Base-by-base conservation (phyloP, 53 echinoderm and acorn worm species). In the Holothuria leucospilota region DNA sequence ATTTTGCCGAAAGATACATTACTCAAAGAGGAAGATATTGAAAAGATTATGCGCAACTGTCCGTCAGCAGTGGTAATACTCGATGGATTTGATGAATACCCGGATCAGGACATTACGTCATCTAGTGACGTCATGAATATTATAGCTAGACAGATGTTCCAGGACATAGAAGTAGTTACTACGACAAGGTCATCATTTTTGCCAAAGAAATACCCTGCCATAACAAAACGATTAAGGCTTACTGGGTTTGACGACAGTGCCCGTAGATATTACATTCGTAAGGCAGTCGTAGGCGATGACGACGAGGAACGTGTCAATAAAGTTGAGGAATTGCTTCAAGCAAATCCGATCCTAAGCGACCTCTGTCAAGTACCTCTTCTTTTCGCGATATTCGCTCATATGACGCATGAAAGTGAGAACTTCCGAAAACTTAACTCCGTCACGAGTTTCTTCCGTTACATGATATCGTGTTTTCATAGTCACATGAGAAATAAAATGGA, bases 51-150 rank as follows among this genome's bases (percentile, higher is more conserved):
- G 24, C 20, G 38, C 20, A 11, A 34, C 12, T 29, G 71, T 70
- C 0, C 29, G 38, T 70, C 71, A 26, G 71, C 11, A 5, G 71
- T 29, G 13, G 27, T 70, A 27, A 29, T 70, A 20, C 71, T 70
- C 7, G 71, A 70, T 10, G 71, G 71, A 70, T 70, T 27, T 70
- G 71, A 70, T 30, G 71, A 70, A 34, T 70, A 70, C 29, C 71
- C 71, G 2, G 71, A 70, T 29, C 27, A 34, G 9, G 71, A 27
- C 7, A 26, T 7, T 20, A 34, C 20, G 8, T 20, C 29, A 20
- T 27, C 28, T 27, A 70, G 29, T 70, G 71, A 70, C 20, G 27
- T 70, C 5, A 20, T 70, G 38, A 26, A 30, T 5, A 30, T 70
- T 30, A 29, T 70, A 20, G 29, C 20, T 6, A 27, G 20, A 70